These are phyloP conservation scores for Cygnus buccinator DNA, from an alignment of 2,113 vertebrate species.

Conservation along the genomic window DNA sequence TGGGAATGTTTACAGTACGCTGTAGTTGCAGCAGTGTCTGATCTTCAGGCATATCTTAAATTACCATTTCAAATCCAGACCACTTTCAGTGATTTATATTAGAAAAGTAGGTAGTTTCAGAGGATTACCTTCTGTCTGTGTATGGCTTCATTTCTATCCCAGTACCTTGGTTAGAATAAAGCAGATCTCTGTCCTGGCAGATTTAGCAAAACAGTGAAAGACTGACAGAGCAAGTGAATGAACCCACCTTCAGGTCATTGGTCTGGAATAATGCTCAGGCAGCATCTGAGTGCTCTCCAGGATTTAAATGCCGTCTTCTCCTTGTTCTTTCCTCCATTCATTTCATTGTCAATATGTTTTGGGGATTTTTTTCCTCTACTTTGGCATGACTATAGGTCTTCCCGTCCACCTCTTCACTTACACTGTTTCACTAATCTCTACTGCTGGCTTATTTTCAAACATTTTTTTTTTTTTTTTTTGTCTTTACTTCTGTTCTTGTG, in stretches of 20 bases:
- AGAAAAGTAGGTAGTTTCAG: not conserved
- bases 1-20: not conserved
- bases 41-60: not conserved
- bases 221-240: not conserved
- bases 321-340: not conserved
- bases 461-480: not conserved
- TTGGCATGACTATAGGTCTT: conserved; percentile 1
- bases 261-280: conserved; percentile 52
- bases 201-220: not conserved
- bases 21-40: not conserved
- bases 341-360: not conserved
- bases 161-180: not conserved
- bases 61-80: not conserved
- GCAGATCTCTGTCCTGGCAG: not conserved
- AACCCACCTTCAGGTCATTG: conserved; percentile 54
- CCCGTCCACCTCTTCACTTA: not conserved
- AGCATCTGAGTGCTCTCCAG: not conserved
- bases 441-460: conserved; percentile 16
- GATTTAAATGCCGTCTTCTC: conserved; percentile 27
- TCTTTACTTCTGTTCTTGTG: conserved; percentile 5
- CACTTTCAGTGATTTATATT: not conserved
- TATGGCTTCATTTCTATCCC: not conserved
- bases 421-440: conserved; percentile 30
- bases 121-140: not conserved
- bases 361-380: not conserved